A percentile compares a stretch with the other conserved stretches of the same genome.
phyloP scores from a whole-genome alignment of 2,797 vertebrate genomes.

The Neosilurus mollespiculum region DNA sequence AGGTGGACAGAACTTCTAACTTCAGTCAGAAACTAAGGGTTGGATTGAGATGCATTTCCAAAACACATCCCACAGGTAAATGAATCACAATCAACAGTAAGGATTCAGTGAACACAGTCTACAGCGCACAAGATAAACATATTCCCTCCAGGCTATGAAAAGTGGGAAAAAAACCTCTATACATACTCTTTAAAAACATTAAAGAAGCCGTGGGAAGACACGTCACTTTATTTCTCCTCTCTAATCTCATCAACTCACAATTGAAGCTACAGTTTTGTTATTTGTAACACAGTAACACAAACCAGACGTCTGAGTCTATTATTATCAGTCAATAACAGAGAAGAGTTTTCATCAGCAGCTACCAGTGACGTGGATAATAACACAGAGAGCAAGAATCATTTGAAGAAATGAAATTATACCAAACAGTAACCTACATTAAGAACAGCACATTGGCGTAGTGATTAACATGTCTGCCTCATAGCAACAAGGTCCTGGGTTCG shows the following conservation, averaged over 20 bases:
- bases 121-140: conserved; percentile 31
- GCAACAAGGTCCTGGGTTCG: too few species aligned
- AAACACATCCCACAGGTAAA: conserved; percentile 48
- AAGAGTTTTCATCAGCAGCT: too few species aligned
- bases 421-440: too few species aligned
- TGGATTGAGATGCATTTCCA: conserved; percentile 43
- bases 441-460: too few species aligned
- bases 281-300: neutral
- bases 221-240: conserved; percentile 8
- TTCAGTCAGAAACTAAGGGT: conserved; percentile 39
- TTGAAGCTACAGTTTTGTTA: conserved; percentile 9
- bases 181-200: conserved; percentile 25
- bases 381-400: too few species aligned
- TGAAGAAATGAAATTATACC: too few species aligned
- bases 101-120: conserved; percentile 33
- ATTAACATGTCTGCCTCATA: too few species aligned
- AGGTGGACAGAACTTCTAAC: conserved; percentile 38
- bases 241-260: conserved; percentile 4
- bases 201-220: conserved; percentile 10
- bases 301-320: neutral
- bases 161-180: neutral
- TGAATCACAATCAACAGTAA: conserved; percentile 36
- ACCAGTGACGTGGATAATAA: too few species aligned
- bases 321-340: neutral
- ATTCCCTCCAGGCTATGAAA: conserved; percentile 30